Evolutionary conservation across 92 coral and sea anemone genomes (phyloP).

Genomic region (Phenganax marumi): DNA sequence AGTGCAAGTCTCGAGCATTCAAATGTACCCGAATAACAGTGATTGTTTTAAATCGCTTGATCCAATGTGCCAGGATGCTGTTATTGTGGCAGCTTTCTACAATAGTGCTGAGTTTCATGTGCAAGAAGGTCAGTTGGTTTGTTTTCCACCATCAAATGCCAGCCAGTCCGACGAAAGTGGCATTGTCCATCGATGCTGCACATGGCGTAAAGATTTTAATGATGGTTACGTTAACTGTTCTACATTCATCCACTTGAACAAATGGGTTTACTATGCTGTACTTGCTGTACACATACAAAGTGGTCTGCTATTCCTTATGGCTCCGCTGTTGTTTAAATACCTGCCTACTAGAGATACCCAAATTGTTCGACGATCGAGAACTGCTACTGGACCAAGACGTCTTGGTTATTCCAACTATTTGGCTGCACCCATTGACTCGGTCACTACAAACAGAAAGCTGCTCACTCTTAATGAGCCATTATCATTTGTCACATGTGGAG

Average conservation of each 20-base stretch:
- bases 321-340: conserved; percentile 81
- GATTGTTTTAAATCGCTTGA: conserved; percentile 17
- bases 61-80: conserved; percentile 22
- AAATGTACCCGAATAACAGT: conserved; percentile 29
- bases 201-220: conserved; percentile 50
- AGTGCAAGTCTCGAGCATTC: not conserved
- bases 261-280: conserved; percentile 72
- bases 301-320: conserved; percentile 28
- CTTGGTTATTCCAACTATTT: conserved; percentile 52
- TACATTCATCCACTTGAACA: conserved; percentile 54
- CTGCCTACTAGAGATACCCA: conserved; percentile 71
- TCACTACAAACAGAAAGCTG: conserved; percentile 34
- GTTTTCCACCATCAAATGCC: conserved; percentile 27
- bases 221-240: conserved; percentile 58
- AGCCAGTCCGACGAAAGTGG: conserved; percentile 28
- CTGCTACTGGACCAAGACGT: conserved; percentile 39
- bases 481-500: conserved; percentile 46
- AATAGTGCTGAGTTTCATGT: conserved; percentile 4
- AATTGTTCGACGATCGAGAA: conserved; percentile 61
- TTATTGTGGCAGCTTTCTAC: conserved; percentile 34
- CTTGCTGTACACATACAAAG: conserved; percentile 35
- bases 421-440: conserved; percentile 52
- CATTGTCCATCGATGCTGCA: conserved; percentile 51
- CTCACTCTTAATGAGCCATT: conserved; percentile 51
- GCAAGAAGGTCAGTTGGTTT: conserved; percentile 20